phyloP scores from a whole-genome alignment of 2,113 vertebrate species.

The Corythoichthys haematopterus region DNA sequence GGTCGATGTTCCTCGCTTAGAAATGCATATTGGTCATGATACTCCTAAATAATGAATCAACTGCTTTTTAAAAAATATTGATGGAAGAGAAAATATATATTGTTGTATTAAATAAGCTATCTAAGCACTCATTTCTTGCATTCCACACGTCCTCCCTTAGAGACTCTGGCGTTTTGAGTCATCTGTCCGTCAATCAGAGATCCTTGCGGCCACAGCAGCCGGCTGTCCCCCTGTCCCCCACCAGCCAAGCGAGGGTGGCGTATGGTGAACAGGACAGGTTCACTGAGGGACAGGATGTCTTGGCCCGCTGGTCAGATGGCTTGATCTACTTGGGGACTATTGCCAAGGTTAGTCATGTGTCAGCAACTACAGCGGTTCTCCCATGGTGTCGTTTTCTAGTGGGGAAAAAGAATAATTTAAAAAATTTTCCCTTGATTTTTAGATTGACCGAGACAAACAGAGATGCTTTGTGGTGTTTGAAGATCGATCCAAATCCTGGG shows the following conservation, averaged over 20 bases:
- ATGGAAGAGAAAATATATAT: neutral
- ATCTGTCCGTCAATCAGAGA: constrained; percentile 89
- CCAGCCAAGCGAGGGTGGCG: constrained; percentile 80
- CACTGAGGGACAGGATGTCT: constrained; percentile 95
- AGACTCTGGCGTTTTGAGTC: constrained; percentile 90
- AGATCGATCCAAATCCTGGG: constrained; percentile 97
- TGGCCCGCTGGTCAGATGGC: constrained; percentile 98
- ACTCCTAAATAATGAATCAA: too few relatives aligned
- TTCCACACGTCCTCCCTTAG: constrained; percentile 52
- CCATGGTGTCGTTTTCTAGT: neutral
- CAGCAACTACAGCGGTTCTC: neutral
- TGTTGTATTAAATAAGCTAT: neutral
- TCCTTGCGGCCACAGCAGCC: constrained; percentile 82
- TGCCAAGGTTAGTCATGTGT: constrained; percentile 80
- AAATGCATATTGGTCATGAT: too few relatives aligned
- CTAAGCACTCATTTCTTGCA: neutral
- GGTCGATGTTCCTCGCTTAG: too few relatives aligned
- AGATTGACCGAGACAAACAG: constrained; percentile 94
- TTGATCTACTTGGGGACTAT: constrained; percentile 99
- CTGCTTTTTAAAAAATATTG: neutral
- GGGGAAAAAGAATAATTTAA: neutral
- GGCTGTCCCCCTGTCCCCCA: constrained; percentile 80
- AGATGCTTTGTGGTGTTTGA: constrained; percentile 97
- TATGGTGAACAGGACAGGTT: constrained; percentile 86
- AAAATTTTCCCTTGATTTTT: constrained; percentile 36